These are phyloP conservation scores for Sakesphorus luctuosus DNA, from an alignment of 2,113 vertebrate genomes.

Conservation along the genomic window DNA sequence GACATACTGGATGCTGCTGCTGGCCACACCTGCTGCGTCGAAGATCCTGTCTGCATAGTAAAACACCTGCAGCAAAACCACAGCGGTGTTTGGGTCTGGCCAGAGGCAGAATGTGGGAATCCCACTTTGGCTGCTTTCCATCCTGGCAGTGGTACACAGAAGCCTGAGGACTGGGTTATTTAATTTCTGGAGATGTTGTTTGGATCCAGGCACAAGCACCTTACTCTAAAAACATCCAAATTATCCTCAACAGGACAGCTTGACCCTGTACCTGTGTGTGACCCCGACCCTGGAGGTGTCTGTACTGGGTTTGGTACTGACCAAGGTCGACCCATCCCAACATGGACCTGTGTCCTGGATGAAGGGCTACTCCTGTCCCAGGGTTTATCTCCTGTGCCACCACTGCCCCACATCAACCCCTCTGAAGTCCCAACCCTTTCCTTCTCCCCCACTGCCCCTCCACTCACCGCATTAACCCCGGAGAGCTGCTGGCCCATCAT, in stretches of 20 bases:
- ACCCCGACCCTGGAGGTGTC: background rate
- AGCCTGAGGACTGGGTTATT: background rate
- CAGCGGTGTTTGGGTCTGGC: accelerated
- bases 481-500: constrained; percentile 94
- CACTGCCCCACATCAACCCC: background rate
- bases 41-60: constrained; percentile 94
- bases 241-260: background rate
- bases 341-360: background rate
- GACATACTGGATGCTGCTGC: constrained; percentile 82
- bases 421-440: accelerated
- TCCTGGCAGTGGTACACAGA: background rate
- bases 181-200: background rate
- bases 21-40: constrained; percentile 77
- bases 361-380: background rate
- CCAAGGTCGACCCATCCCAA: background rate
- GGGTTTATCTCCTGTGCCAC: background rate
- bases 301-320: background rate
- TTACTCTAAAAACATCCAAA: background rate
- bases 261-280: background rate
- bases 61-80: constrained; percentile 82
- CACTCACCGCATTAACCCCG: constrained; percentile 85
- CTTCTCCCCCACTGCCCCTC: background rate
- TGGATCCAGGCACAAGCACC: background rate
- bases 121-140: background rate
- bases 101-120: background rate